Evolutionary conservation across 2,888 invertebrate species (phyloP).

Genomic region (Slavum lentiscoides): DNA sequence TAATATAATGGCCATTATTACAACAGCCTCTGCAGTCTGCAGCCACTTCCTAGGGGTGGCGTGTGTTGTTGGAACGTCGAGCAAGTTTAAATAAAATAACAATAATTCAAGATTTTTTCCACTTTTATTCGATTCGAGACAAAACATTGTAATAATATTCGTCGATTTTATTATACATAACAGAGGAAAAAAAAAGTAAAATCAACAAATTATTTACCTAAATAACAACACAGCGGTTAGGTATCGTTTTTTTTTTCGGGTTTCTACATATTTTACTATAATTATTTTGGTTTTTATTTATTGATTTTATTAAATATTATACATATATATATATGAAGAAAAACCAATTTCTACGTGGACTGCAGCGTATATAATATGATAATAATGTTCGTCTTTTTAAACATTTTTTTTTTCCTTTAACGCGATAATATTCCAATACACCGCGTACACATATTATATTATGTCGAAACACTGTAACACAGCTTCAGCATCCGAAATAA

Average conservation of each 20-base stretch:
- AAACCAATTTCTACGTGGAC: too few species aligned
- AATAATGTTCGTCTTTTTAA: too few species aligned
- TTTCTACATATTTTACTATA: background rate
- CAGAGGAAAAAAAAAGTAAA: slow-evolving; percentile 31
- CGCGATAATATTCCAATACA: background rate
- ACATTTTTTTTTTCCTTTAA: too few species aligned
- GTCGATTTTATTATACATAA: slow-evolving; percentile 37
- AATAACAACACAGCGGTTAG: slow-evolving; percentile 5
- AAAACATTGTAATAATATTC: slow-evolving; percentile 21
- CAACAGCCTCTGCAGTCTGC: too few species aligned
- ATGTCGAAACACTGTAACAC: too few species aligned
- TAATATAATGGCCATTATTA: too few species aligned
- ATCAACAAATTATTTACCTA: slow-evolving; percentile 21
- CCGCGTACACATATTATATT: background rate
- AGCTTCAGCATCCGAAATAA: too few species aligned
- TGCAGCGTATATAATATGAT: too few species aligned
- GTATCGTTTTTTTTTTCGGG: background rate
- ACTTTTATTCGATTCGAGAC: slow-evolving; percentile 36
- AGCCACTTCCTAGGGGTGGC: too few species aligned
- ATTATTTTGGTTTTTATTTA: background rate
- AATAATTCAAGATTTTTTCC: background rate
- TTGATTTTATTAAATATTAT: too few species aligned
- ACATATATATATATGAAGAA: background rate
- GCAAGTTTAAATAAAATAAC: background rate
- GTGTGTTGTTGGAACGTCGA: too few species aligned